A percentile compares a stretch with the other conserved stretches of the same genome.
These are phyloP conservation scores for Lutraria lutraria DNA, from an alignment of 2,888 invertebrate genomes.

Conservation along the genomic window DNA sequence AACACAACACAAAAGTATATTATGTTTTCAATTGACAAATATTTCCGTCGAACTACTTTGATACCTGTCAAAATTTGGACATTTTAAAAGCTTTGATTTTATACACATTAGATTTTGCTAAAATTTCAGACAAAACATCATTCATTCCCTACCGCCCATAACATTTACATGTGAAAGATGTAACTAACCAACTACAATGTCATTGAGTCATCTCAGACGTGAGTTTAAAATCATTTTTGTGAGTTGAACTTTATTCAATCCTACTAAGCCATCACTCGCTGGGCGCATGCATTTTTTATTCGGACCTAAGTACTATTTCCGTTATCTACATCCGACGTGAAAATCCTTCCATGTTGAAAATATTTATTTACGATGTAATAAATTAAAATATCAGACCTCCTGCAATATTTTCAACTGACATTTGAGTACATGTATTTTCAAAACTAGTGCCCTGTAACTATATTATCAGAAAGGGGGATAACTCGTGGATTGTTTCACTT, in stretches of 20 bases:
- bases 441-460: too few relatives aligned
- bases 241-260: too few relatives aligned
- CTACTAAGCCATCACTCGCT: too few relatives aligned
- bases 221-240: not conserved
- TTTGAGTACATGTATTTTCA: too few relatives aligned
- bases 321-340: too few relatives aligned
- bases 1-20: not conserved
- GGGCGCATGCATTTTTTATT: too few relatives aligned
- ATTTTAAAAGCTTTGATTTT: conserved; percentile 12
- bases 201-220: not conserved
- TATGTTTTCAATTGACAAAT: not conserved
- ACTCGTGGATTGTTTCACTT: not conserved
- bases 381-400: too few relatives aligned
- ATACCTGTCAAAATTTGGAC: conserved; percentile 12
- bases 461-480: not conserved
- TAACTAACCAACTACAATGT: not conserved
- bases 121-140: not conserved
- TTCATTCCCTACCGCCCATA: not conserved
- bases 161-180: not conserved
- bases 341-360: too few relatives aligned
- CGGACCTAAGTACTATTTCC: too few relatives aligned
- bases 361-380: too few relatives aligned
- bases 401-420: too few relatives aligned
- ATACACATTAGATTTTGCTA: not conserved
- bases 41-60: not conserved